Percentiles rank a stretch among this genome's conserved stretches.
Evolutionary conservation across 2,113 vertebrate species (phyloP).

Genomic region (Ochotona curzoniae): DNA sequence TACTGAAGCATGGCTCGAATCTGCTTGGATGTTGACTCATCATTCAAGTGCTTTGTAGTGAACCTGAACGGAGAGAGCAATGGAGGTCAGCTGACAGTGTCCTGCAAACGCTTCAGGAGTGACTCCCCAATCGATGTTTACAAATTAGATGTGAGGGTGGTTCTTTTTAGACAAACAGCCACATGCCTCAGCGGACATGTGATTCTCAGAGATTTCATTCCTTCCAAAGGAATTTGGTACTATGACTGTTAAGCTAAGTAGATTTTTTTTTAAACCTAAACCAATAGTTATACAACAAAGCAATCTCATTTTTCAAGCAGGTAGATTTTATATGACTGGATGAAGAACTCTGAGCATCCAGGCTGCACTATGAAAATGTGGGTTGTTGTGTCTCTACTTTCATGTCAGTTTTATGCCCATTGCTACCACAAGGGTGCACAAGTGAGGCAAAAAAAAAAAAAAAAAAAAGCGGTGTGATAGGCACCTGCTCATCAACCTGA

Average conservation of each 20-base stretch:
- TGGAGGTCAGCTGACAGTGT: not conserved
- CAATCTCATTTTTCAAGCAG: not conserved
- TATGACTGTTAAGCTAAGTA: not conserved
- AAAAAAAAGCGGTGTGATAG: accelerated
- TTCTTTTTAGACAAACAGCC: not conserved
- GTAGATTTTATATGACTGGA: not conserved
- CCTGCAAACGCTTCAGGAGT: accelerated
- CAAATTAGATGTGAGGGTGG: not conserved
- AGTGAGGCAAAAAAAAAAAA: not conserved
- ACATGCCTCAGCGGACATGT: not conserved
- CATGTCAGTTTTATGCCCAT: not conserved
- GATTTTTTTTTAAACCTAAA: not conserved
- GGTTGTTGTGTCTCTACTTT: not conserved
- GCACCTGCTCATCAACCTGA: not conserved
- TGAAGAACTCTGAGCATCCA: not conserved
- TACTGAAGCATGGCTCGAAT: conserved; percentile 99
- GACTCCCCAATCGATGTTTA: not conserved
- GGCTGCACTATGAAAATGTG: not conserved
- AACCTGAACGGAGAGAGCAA: conserved; percentile 87
- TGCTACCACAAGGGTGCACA: conserved; percentile 6
- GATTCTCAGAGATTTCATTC: conserved; percentile 11
- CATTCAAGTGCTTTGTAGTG: conserved; percentile 99
- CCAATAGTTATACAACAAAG: not conserved
- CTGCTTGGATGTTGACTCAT: conserved; percentile 98
- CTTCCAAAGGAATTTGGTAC: conserved; percentile 28